These are phyloP conservation scores for Buphagus erythrorhynchus DNA, from an alignment of 2,797 vertebrate species.

Conservation along the genomic window DNA sequence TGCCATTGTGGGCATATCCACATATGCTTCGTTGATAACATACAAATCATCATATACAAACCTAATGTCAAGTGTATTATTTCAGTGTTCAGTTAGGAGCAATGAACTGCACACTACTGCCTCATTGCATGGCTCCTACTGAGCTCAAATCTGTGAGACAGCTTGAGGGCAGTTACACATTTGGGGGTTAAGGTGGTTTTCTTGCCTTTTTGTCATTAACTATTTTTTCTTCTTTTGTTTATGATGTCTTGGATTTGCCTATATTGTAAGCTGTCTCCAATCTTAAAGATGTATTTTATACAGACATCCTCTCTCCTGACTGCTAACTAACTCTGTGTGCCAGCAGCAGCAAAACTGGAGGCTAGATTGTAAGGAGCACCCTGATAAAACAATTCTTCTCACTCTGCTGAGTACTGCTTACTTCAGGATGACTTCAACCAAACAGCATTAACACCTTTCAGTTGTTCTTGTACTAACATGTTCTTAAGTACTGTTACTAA, in stretches of 20 bases:
- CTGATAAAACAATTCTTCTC: background rate
- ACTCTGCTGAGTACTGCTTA: background rate
- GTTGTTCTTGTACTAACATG: background rate
- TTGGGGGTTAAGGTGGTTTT: background rate
- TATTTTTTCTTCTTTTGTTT: background rate
- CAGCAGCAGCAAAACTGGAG: accelerated
- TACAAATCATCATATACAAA: background rate
- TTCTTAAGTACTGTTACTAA: background rate
- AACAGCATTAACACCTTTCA: background rate
- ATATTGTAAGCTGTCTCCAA: background rate
- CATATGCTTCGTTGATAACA: background rate
- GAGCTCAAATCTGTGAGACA: background rate
- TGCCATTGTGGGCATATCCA: background rate
- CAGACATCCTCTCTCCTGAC: background rate
- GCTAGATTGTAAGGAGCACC: background rate
- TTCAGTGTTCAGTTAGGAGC: background rate
- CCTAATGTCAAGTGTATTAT: background rate
- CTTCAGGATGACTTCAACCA: background rate
- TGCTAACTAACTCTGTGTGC: accelerated
- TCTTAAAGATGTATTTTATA: background rate
- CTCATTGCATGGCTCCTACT: background rate
- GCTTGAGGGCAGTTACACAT: background rate
- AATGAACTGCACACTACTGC: background rate
- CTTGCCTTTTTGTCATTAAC: background rate
- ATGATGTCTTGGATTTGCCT: background rate